Evolutionary conservation across 2,888 invertebrate genomes (phyloP).

Genomic region (Drosophila nr. perissopoda): DNA sequence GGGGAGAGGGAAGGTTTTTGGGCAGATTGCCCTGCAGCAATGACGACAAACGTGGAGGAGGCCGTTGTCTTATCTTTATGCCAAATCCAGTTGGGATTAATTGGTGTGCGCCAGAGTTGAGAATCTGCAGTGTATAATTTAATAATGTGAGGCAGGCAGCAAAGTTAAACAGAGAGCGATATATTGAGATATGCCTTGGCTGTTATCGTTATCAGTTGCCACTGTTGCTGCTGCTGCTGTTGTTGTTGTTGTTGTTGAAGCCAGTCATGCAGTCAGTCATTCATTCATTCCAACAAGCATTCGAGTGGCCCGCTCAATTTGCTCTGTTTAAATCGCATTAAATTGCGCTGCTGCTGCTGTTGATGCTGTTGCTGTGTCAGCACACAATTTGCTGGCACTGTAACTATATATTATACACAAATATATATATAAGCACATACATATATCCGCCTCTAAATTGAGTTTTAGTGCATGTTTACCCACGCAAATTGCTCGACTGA

Average conservation of each 20-base stretch:
- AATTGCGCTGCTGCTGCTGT: constrained; percentile 56
- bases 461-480: constrained; percentile 84
- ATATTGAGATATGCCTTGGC: constrained; percentile 11
- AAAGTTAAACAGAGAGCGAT: constrained; percentile 10
- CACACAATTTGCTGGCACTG: constrained; percentile 58
- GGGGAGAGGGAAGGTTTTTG: constrained; percentile 5
- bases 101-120: constrained; percentile 61
- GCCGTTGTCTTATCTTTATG: constrained; percentile 74
- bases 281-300: constrained; percentile 60
- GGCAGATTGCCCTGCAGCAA: constrained; percentile 65
- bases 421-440: constrained; percentile 23
- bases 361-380: constrained; percentile 32
- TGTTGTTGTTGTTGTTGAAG: constrained; percentile 26
- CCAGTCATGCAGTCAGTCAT: constrained; percentile 29
- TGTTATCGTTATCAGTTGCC: constrained; percentile 66
- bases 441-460: constrained; percentile 77
- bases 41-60: constrained; percentile 40
- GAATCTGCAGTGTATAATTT: constrained; percentile 74
- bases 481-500: constrained; percentile 83
- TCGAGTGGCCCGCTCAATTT: constrained; percentile 79
- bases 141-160: constrained; percentile 70
- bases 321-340: constrained; percentile 79
- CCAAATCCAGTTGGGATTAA: constrained; percentile 81
- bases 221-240: constrained; percentile 9
- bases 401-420: constrained; percentile 27